These are phyloP conservation scores for Falco peregrinus DNA, from an alignment of 2,797 vertebrate genomes.

Conservation along the genomic window DNA sequence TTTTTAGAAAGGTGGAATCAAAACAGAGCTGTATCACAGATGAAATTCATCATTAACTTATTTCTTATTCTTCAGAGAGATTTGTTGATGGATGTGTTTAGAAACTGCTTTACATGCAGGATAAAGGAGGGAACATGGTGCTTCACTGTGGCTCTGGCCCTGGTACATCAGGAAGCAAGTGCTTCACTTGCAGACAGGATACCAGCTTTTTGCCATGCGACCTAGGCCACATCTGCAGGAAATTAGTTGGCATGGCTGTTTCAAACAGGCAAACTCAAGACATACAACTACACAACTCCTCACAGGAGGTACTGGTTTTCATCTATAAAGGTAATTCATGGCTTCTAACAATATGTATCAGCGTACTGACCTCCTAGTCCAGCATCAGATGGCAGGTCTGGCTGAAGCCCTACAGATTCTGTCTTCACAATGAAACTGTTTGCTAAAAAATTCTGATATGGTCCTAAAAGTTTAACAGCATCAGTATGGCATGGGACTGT, in stretches of 20 bases:
- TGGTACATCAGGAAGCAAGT: neutral
- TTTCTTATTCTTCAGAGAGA: neutral
- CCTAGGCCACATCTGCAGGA: neutral
- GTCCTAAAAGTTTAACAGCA: neutral
- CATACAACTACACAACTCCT: neutral
- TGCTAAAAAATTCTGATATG: neutral
- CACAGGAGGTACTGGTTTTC: neutral
- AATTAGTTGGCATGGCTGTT: neutral
- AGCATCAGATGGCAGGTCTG: neutral
- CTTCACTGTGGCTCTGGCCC: neutral
- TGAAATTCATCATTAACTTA: neutral
- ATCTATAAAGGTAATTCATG: neutral
- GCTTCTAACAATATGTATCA: neutral
- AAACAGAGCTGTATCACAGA: neutral
- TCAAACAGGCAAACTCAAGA: neutral
- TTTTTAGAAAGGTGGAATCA: neutral
- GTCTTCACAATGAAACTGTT: neutral
- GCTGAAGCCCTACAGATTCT: neutral
- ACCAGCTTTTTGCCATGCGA: neutral
- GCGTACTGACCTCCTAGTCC: accelerated
- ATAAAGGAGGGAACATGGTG: neutral
- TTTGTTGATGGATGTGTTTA: neutral
- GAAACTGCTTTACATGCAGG: neutral
- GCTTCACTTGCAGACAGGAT: neutral
- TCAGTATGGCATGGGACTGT: neutral